phyloP scores from a whole-genome alignment of 2,797 vertebrate genomes.

The Dromococcyx pavoninus region DNA sequence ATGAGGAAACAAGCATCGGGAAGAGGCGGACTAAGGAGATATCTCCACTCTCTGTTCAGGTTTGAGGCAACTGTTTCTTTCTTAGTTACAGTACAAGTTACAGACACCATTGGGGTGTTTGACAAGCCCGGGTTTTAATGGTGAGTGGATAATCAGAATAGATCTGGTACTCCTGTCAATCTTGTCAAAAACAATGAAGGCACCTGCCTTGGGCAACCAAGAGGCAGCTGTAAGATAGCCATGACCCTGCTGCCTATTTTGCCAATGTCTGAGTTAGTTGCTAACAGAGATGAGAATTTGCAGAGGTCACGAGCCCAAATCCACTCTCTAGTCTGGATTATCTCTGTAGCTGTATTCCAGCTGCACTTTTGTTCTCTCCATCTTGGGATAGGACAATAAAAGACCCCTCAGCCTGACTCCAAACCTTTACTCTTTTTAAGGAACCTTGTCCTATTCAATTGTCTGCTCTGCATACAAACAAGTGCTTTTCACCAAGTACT shows the following conservation, averaged over 20 bases:
- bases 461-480: neutral
- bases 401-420: neutral
- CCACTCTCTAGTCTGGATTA: neutral
- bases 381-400: neutral
- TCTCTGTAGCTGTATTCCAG: neutral
- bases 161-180: neutral
- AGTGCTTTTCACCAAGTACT: neutral
- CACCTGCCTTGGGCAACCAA: neutral
- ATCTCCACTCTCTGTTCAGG: neutral
- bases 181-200: neutral
- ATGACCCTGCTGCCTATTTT: neutral
- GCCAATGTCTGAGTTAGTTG: neutral
- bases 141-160: neutral
- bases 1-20: neutral
- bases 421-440: neutral
- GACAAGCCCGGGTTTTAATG: neutral
- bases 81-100: neutral
- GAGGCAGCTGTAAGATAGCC: neutral
- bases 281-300: neutral
- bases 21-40: neutral
- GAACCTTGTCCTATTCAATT: neutral
- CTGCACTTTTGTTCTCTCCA: neutral
- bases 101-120: neutral
- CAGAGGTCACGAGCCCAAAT: neutral
- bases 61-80: neutral